These are phyloP conservation scores for Acanthosoma haemorrhoidale DNA, from an alignment of 2,888 invertebrate genomes.

Conservation along the genomic window DNA sequence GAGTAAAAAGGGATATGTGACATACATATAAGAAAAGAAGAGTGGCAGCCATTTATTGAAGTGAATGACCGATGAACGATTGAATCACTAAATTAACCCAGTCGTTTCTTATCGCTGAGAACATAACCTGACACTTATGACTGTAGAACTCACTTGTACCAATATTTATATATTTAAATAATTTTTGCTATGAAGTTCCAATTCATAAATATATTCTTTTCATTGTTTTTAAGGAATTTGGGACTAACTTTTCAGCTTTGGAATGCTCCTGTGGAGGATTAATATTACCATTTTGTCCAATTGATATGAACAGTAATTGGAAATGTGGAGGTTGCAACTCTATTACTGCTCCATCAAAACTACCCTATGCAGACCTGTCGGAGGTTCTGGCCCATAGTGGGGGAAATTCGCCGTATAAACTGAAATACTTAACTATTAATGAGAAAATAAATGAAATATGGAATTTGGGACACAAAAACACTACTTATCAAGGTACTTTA, in stretches of 20 bases:
- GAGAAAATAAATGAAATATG: neutral
- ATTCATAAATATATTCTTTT: too few species aligned
- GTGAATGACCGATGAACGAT: too few species aligned
- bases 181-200: too few species aligned
- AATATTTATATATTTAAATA: too few species aligned
- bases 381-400: neutral
- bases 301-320: constrained; percentile 55
- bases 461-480: neutral
- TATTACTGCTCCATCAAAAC: neutral
- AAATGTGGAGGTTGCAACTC: constrained; percentile 47
- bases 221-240: constrained; percentile 52
- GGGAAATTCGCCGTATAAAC: neutral
- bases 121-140: too few species aligned
- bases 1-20: too few species aligned
- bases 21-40: too few species aligned
- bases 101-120: too few species aligned
- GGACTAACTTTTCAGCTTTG: constrained; percentile 55
- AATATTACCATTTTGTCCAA: constrained; percentile 55
- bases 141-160: too few species aligned
- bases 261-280: constrained; percentile 53
- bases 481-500: neutral
- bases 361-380: neutral
- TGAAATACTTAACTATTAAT: neutral
- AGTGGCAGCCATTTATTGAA: too few species aligned
- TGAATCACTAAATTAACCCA: too few species aligned